Percentiles rank a stretch among this genome's conserved stretches.
Conservation (phyloP, 2,797 vertebrate species). For the Labroides dimidiatus region DNA sequence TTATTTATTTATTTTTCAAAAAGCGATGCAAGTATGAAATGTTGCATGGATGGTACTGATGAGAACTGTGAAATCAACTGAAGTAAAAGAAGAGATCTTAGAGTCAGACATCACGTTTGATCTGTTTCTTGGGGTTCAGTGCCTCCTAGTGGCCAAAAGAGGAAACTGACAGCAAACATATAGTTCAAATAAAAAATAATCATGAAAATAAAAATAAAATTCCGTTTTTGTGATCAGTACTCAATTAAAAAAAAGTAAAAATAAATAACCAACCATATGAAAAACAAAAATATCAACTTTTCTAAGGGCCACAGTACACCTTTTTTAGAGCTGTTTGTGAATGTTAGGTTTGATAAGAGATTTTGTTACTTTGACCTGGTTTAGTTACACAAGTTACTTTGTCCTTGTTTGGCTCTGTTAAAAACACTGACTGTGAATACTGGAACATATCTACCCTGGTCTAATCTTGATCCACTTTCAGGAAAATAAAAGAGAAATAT, state of each 20-base stretch:
- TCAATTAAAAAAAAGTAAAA: no score
- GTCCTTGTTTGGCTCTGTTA: no score
- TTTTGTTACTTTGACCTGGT: no score
- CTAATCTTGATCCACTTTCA: background rate
- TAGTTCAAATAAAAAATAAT: no score
- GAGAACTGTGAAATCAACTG: background rate
- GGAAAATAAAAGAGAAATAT: background rate
- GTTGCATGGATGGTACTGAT: background rate
- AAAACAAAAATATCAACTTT: background rate
- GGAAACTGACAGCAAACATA: background rate
- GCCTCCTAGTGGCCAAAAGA: slow-evolving; percentile 39
- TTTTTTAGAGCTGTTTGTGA: background rate
- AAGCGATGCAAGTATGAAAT: background rate
- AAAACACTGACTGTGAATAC: no score
- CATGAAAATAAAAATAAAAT: no score
- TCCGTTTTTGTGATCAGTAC: no score
- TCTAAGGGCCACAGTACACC: background rate
- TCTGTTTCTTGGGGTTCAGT: slow-evolving; percentile 2
- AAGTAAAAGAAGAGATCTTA: background rate
- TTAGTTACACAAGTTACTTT: no score
- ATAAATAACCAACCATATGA: no score
- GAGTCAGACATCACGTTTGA: background rate
- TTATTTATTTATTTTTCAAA: no score
- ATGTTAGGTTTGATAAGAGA: background rate
- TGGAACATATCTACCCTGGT: no score